A percentile compares a stretch with the other conserved stretches of the same genome.
Evolutionary conservation across 2,113 vertebrate species (phyloP).

Genomic region (Eubucco bourcierii): DNA sequence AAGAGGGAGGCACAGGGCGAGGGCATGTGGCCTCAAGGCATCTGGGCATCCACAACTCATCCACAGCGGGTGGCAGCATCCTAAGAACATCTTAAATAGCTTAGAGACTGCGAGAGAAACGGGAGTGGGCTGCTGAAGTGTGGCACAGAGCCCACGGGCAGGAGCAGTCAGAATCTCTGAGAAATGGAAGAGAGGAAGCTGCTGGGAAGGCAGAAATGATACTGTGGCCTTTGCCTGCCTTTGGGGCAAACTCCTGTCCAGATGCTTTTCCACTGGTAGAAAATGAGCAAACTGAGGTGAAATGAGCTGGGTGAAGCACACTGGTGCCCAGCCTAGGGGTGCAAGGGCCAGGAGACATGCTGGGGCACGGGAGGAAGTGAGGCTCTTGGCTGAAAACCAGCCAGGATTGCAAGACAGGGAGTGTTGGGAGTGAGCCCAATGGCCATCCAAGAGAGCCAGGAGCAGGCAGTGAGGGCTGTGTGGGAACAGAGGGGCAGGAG

Average conservation of each 20-base stretch:
- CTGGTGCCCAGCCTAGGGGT: background rate
- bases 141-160: background rate
- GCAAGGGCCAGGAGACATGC: background rate
- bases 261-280: background rate
- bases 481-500: background rate
- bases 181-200: background rate
- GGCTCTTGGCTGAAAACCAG: background rate
- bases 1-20: background rate
- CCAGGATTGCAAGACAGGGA: rapidly evolving
- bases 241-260: background rate
- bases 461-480: background rate
- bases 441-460: background rate
- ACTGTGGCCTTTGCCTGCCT: background rate
- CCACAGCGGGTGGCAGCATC: background rate
- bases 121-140: background rate
- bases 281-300: background rate
- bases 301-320: background rate
- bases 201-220: background rate
- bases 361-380: background rate
- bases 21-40: background rate
- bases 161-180: background rate
- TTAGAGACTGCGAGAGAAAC: background rate
- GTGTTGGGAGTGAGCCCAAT: background rate
- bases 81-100: background rate
- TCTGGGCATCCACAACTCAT: background rate